These are phyloP conservation scores for Eledona agricola DNA, from an alignment of 2,888 invertebrate species.

Conservation along the genomic window DNA sequence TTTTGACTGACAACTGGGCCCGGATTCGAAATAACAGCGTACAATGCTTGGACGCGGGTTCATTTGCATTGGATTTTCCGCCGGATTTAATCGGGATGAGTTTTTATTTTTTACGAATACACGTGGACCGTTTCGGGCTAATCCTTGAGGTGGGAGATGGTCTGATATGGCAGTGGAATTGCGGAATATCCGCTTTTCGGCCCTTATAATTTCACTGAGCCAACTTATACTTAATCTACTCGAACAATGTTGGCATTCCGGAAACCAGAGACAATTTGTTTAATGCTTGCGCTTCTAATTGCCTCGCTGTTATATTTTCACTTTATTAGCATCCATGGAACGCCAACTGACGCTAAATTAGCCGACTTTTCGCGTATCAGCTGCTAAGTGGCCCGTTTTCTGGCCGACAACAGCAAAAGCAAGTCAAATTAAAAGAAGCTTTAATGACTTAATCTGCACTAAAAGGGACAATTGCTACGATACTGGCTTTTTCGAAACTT, in stretches of 20 bases:
- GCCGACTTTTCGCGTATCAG: too few species aligned
- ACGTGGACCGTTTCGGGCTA: slow-evolving; percentile 15
- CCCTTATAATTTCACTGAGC: slow-evolving; percentile 19
- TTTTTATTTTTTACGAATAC: slow-evolving; percentile 53
- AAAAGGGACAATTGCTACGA: too few species aligned
- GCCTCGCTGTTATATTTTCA: slow-evolving; percentile 31
- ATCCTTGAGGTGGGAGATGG: slow-evolving; percentile 32
- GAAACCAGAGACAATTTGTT: slow-evolving; percentile 43
- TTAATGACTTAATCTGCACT: too few species aligned
- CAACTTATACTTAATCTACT: slow-evolving; percentile 50
- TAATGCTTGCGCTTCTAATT: slow-evolving; percentile 38
- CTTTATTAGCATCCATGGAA: slow-evolving; percentile 18
- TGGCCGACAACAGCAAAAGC: too few species aligned
- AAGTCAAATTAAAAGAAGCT: too few species aligned
- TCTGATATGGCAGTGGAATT: slow-evolving; percentile 24
- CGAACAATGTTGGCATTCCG: slow-evolving; percentile 39
- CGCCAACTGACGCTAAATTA: too few species aligned
- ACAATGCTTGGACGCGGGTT: slow-evolving; percentile 46
- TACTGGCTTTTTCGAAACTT: too few species aligned
- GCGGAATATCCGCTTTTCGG: slow-evolving; percentile 11
- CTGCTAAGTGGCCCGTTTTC: too few species aligned
- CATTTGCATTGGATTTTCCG: slow-evolving; percentile 54
- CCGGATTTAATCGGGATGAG: slow-evolving; percentile 53
- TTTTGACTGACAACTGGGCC: slow-evolving; percentile 24
- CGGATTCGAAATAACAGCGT: slow-evolving; percentile 42